These are phyloP conservation scores for Podarcis lilfordi DNA, from an alignment of 2,797 vertebrate genomes.

Conservation along the genomic window DNA sequence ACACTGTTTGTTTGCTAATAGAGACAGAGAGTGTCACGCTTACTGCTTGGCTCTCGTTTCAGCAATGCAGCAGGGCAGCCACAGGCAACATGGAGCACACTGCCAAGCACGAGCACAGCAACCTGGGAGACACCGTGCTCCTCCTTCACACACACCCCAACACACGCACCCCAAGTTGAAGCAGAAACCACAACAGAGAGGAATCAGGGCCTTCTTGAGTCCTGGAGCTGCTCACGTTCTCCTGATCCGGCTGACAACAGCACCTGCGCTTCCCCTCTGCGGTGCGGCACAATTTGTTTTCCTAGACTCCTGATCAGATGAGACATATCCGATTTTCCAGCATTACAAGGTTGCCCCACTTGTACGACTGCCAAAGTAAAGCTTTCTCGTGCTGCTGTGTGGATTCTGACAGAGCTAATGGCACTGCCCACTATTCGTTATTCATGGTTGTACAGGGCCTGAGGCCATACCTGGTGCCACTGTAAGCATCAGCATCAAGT, in stretches of 20 bases:
- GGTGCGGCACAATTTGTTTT: neutral
- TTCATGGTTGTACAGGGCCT: neutral
- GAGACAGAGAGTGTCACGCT: rapidly evolving
- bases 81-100: neutral
- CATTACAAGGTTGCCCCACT: neutral
- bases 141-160: rapidly evolving
- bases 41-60: neutral
- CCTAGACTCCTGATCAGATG: neutral
- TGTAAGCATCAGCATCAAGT: neutral
- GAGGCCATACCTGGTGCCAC: neutral
- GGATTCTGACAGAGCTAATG: neutral
- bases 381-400: neutral
- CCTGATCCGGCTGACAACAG: neutral
- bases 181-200: rapidly evolving
- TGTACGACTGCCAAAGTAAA: slow-evolving; percentile 4
- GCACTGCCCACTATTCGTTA: neutral
- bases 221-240: neutral
- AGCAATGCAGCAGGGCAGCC: neutral
- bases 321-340: neutral
- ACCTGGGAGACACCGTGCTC: neutral
- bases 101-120: neutral
- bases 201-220: neutral
- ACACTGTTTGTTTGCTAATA: neutral
- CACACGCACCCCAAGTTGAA: neutral
- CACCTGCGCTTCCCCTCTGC: neutral